Base-by-base conservation (phyloP, 2,113 vertebrate genomes). In the Picathartes gymnocephalus region DNA sequence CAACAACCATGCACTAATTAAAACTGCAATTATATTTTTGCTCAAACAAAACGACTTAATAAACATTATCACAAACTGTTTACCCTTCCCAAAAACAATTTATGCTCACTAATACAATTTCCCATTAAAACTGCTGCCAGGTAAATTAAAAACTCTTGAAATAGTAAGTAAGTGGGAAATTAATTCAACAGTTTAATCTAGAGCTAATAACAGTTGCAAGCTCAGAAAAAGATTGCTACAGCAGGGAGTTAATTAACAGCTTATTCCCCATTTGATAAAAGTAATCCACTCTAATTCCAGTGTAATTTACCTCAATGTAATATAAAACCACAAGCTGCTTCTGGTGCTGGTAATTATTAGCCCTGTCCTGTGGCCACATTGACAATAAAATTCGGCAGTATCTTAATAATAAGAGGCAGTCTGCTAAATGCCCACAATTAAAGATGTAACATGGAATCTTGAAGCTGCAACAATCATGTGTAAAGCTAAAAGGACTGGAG, bases 231-330 rank as follows among this genome's bases (percentile, higher is more conserved):
- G 98, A 98, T 98, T 98, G 98, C 97, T 98, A 98, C 98, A 98
- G 98, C 98, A 70, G 98, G 98, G 98, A 98, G 98, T 98, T 99
- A 99, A 99, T 99, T 98, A 98, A 98, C 98, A 98, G 98, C 97
- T 98, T 98, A 98, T 98, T 98, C 98, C 98, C 98, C 96, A 97
- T 98, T 98, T 98, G 98, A 98, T 98, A 98, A 98, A 98, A 98
- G 98, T 98, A 98, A 98, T 98, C 98, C 98, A 98, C 98, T 98
- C 98, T 98, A 98, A 98, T 98, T 98, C 98, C 96, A 98, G 97
- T 98, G 98, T 98, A 98, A 99, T 98, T 98, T 98, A 98, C 98
- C 98, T 98, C 98, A 97, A 97, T 98, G 98, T 97, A 98, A 98
- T 98, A 98, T 98, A 98, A 98, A 98, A 98, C 98, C 98, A 96